A percentile compares a stretch with the other conserved stretches of the same genome.
These are phyloP conservation scores for Microctonus brassicae DNA, from an alignment of 2,888 invertebrate species.

Conservation along the genomic window DNA sequence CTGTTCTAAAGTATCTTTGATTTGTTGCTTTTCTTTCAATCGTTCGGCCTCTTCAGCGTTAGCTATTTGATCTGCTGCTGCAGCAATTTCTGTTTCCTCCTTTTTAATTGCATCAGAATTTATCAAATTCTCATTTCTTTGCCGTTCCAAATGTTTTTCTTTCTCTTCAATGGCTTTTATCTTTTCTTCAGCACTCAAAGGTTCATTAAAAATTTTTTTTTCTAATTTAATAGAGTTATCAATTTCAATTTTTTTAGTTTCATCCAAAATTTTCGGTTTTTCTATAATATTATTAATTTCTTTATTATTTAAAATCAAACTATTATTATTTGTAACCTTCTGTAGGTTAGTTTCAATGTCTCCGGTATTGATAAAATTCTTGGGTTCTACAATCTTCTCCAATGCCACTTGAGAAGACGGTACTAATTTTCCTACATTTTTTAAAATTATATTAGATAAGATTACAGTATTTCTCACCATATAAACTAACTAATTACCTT, in stretches of 20 bases:
- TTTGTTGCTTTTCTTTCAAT: not conserved
- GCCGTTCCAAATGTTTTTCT: slow-evolving; percentile 55
- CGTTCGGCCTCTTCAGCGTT: slow-evolving; percentile 51
- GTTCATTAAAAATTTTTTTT: slow-evolving; percentile 35
- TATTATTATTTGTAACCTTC: not conserved
- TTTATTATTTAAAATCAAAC: not conserved
- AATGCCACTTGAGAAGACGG: slow-evolving; percentile 21
- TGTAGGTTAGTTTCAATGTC: not conserved
- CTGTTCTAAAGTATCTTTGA: slow-evolving; percentile 73
- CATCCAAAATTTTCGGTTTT: slow-evolving; percentile 48
- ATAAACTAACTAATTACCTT: slow-evolving; percentile 47
- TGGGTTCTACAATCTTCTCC: slow-evolving; percentile 31
- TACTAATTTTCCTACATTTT: slow-evolving; percentile 64
- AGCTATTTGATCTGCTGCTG: slow-evolving; percentile 62
- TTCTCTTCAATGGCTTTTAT: slow-evolving; percentile 39
- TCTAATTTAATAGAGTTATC: slow-evolving; percentile 17
- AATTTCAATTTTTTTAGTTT: slow-evolving; percentile 28
- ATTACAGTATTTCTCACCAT: not conserved
- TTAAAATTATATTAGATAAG: slow-evolving; percentile 62
- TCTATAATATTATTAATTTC: not conserved
- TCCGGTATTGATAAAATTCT: slow-evolving; percentile 43
- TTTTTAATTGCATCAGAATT: slow-evolving; percentile 67
- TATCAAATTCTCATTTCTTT: slow-evolving; percentile 58
- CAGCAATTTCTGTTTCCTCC: slow-evolving; percentile 70
- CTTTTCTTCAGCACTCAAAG: slow-evolving; percentile 49